Evolutionary conservation across 2,797 vertebrate species (phyloP), one percentile per base, ranked within the genome.

Genomic region (Sebastes umbrosus): DNA sequence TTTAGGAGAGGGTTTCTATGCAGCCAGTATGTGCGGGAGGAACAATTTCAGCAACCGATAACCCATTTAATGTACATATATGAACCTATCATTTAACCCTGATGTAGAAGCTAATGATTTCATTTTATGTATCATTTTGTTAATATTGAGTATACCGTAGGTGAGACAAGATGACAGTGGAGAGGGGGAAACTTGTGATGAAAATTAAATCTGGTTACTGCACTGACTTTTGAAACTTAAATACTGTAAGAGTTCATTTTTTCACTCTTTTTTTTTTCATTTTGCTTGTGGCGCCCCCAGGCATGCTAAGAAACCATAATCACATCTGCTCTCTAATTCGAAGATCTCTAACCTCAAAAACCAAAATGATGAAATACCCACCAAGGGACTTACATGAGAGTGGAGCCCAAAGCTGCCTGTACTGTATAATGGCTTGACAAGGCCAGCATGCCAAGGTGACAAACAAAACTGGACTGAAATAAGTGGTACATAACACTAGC

Each of bases 241-340:
- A 79, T 39, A 67, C 10, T 22, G 9, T 32, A 18, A 65, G 34
- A 64, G 57, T 72, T 58, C 12, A 10, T 7, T 54, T 71, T 63
- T 29, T 52, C 36, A 31, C 20, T 52, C 36, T 39, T 36, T 39
- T 59, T 39, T 80, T 55, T 71, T 58, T 74, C 16, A 77, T 81
- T 79, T 57, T 58, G 2, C 22, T 46, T 68, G 67, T 50, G 68
- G 68, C 39, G 16, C 46, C 36, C 9, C 27, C 5, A 60, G 43
- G 57, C 63, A 8, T 66, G n/a, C 54, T 18, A 72, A 63, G 32
- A 77, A 87, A 80, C 72, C 77, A 83, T 58, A 59, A 69, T 82
- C 54, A 79, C 50, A 86, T 85, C 79, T 79, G 77, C 31, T 36
- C 60, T 83, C 55, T 73, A 82, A 73, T 83, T 72, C 69, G 8